Evolutionary conservation across 2,888 invertebrate genomes (phyloP).

Genomic region (Prosapia bicincta): DNA sequence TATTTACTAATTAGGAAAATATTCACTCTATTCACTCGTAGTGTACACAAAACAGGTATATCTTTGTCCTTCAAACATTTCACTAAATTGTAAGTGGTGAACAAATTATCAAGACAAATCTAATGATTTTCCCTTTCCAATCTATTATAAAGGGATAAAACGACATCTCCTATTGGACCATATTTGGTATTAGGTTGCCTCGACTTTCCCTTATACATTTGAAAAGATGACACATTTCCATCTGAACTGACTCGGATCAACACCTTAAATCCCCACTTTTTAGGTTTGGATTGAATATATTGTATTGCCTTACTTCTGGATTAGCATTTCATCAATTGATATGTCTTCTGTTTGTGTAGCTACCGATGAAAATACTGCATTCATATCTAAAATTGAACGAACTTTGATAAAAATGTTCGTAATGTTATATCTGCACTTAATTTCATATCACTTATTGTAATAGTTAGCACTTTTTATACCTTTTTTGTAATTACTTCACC

Average conservation of each 20-base stretch:
- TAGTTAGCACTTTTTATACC: no score
- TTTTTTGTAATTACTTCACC: no score
- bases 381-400: no score
- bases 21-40: constrained; percentile 19
- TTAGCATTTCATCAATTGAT: constrained; percentile 34
- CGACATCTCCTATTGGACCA: constrained; percentile 7
- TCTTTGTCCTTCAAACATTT: neutral
- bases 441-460: no score
- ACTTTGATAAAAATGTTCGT: no score
- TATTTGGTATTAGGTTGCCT: neutral
- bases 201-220: constrained; percentile 4
- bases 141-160: constrained; percentile 6
- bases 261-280: constrained; percentile 18
- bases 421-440: no score
- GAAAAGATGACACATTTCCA: constrained; percentile 5
- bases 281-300: no score
- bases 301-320: constrained; percentile 4
- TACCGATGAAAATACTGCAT: constrained; percentile 21
- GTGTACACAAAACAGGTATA: no score
- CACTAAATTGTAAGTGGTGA: neutral
- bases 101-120: constrained; percentile 14
- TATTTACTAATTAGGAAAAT: no score
- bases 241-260: constrained; percentile 13
- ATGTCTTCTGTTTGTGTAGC: constrained; percentile 29
- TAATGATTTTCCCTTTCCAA: constrained; percentile 9